phyloP scores from a whole-genome alignment of 92 coral and sea anemone species.

The Epizoanthus rinbou region DNA sequence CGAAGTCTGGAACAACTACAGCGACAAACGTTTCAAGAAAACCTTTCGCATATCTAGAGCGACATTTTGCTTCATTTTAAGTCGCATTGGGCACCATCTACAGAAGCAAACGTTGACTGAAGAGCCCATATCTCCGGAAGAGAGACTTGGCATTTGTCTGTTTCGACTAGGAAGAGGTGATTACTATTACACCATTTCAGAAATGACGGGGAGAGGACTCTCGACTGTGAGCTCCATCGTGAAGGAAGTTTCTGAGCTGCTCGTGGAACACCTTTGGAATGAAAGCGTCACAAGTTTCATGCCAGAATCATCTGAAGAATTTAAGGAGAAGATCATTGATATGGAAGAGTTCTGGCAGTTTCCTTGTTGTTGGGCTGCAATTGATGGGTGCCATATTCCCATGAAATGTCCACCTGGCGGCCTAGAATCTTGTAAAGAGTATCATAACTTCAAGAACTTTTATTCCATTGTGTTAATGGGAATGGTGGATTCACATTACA shows the following conservation, averaged over 20 bases:
- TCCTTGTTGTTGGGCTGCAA: conserved; percentile 44
- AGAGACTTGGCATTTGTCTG: conserved; percentile 52
- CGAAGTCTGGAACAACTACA: conserved; percentile 49
- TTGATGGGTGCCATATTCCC: conserved; percentile 50
- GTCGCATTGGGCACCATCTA: conserved; percentile 39
- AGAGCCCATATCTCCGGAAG: conserved; percentile 58
- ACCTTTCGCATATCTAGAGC: conserved; percentile 56
- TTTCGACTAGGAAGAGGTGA: conserved; percentile 58
- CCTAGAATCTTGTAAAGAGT: too few species aligned
- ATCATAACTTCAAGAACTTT: conserved; percentile 11
- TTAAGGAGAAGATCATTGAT: conserved; percentile 35
- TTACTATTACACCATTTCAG: conserved; percentile 49
- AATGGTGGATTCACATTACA: conserved; percentile 24
- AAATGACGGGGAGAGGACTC: conserved; percentile 57
- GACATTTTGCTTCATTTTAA: conserved; percentile 58
- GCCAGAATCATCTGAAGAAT: conserved; percentile 48
- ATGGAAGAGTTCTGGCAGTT: conserved; percentile 55
- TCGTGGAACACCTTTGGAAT: conserved; percentile 44
- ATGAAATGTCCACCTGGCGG: background rate
- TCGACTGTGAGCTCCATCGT: conserved; percentile 55
- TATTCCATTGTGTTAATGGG: conserved; percentile 12
- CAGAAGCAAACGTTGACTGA: conserved; percentile 46
- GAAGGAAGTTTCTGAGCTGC: conserved; percentile 47
- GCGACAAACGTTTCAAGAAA: conserved; percentile 54
- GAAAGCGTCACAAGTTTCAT: conserved; percentile 47